Evolutionary conservation across 1,140 invertebrate species (phyloP), one percentile per base, ranked within the genome.

Genomic region (Lithobius niger): DNA sequence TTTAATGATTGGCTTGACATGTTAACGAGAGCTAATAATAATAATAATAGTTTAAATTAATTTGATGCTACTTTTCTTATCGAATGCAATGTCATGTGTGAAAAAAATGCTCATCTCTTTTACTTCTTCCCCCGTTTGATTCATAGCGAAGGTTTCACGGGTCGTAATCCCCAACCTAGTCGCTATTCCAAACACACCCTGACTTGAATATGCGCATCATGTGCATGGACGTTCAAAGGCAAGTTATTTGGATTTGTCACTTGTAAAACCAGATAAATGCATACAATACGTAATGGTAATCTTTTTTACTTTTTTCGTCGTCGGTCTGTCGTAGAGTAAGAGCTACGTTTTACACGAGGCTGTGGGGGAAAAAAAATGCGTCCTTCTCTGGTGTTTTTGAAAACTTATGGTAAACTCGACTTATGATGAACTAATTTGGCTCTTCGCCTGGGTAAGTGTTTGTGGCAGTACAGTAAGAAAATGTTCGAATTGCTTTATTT

Each of bases 111-210:
- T 62, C 54, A 62, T 60, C 40, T 67, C 64, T 65, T 59, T 69
- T 68, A 67, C 65, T 68, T 71, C 48, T 40, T 44, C 71, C 73
- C 71, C 71, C 66, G 67, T 69, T 69, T 68, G 65, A 68, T 71
- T 74, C 71, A 65, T 74, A 75, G 73, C 71, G 62, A 69, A 69
- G 67, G 66, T 70, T 62, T 64, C 64, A 60, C 63, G 64, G 62
- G 64, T 66, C 64, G 60, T 65, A 64, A 61, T 48, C 50, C 57
- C 60, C 57, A 53, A 57, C 54, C 59, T 57, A 59, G 53, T 56
- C 57, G 50, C 53, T 58, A 61, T 56, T 52, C 47, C 57, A 54
- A 56, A 47, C 51, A 59, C 60, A 53, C 55, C 56, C 57, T 59
- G 61, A 56, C 54, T n/a, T n/a, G n/a, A 59, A 55, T 52, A 57